Evolutionary conservation across 2,113 vertebrate species (phyloP).

Genomic region (Austrofundulus limnaeus): DNA sequence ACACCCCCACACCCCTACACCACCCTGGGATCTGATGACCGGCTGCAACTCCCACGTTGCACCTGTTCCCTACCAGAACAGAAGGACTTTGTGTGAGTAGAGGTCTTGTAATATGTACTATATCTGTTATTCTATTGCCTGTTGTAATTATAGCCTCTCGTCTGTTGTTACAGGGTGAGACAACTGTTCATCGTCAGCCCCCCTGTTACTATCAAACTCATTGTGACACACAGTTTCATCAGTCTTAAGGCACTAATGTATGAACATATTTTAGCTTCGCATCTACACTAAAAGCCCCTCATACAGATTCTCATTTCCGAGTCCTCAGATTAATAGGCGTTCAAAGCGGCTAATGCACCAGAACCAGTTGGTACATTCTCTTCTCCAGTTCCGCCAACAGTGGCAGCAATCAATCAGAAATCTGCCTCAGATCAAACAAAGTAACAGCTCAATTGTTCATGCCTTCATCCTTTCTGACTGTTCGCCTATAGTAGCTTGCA

Average conservation of each 20-base stretch:
- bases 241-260: constrained; percentile 21
- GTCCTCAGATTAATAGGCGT: constrained; percentile 59
- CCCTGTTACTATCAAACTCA: constrained; percentile 31
- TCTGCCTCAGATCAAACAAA: constrained; percentile 38
- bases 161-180: constrained; percentile 60
- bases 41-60: constrained; percentile 69
- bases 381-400: constrained; percentile 40
- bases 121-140: constrained; percentile 51
- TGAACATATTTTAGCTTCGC: constrained; percentile 37
- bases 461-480: constrained; percentile 8
- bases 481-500: background rate
- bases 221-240: constrained; percentile 52
- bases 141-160: constrained; percentile 66
- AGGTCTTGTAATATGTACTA: constrained; percentile 60
- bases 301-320: constrained; percentile 50
- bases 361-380: constrained; percentile 18
- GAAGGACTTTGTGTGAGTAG: constrained; percentile 65
- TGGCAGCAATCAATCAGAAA: constrained; percentile 55
- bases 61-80: constrained; percentile 74
- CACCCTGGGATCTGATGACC: constrained; percentile 67
- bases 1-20: constrained; percentile 27
- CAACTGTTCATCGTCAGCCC: constrained; percentile 63
- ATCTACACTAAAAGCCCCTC: constrained; percentile 39
- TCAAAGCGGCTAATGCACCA: constrained; percentile 58
- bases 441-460: constrained; percentile 27